Base-by-base conservation (phyloP, 1,140 invertebrate genomes). In the Cherax quadricarinatus region DNA sequence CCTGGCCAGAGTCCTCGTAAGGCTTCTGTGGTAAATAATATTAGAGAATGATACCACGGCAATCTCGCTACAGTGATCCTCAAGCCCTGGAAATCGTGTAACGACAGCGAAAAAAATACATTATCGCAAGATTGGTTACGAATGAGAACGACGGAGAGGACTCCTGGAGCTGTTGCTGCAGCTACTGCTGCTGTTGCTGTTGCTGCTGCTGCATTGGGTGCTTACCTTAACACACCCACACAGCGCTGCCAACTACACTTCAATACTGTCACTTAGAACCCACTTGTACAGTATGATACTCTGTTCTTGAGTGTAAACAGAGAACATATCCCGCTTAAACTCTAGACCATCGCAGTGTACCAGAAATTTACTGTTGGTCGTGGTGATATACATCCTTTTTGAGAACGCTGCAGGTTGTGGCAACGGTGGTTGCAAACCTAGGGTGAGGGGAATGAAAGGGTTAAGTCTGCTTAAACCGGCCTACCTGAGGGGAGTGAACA, bases 381-480 rank as follows among this genome's bases (percentile, higher is more conserved):
- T 1, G 30, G 30, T 41, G 30, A 41, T 41, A 41, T 41, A 41
- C 2, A 41, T 41, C 30, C 53, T 48, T 41, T 24, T 41, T 9
- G 48, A 75, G 70, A 88, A 51, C 10, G 86, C 49, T 78, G 86
- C 70, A 79, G 57, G 86, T 51, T 53, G 6, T 80, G 70, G 51
- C 86, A 87, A 78, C 70, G 86, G 48, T 87, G 86, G 78, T 87
- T 62, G 82, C 82, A 84, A 84, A 62, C 86, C 51, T 73, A 79
- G 86, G 85, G 86, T 87, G 73, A 87, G 86, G 73, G 86, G 86
- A 87, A 79, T 87, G 86, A 79, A 87, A 87, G 86, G 86, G 73
- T 87, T 87, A 87, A 87, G 73, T 87, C 73, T 79, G 86, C 86
- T 87, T 87, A 87, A 79, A 78, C 86, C 73, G 70, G 73, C 70